These are phyloP conservation scores for Zaprionus inermis DNA, from an alignment of 1,140 invertebrate species.

Conservation along the genomic window DNA sequence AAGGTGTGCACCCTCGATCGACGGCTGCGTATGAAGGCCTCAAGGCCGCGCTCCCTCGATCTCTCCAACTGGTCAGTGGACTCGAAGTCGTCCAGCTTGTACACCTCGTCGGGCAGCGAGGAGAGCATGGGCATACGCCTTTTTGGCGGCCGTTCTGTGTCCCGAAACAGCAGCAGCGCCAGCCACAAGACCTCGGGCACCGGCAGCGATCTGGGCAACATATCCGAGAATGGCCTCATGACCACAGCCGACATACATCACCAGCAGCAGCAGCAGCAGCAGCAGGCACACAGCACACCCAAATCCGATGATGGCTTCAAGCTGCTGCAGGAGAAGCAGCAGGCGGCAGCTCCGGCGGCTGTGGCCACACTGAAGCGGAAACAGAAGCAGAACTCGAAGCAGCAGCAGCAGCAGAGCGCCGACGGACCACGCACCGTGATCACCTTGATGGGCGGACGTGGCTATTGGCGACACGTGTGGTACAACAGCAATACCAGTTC, in stretches of 20 bases:
- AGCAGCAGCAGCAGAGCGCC: conserved; percentile 68
- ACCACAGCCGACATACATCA: conserved; percentile 76
- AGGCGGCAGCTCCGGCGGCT: conserved; percentile 52
- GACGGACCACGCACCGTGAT: conserved; percentile 90
- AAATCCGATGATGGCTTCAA: conserved; percentile 60
- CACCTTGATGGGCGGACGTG: conserved; percentile 93
- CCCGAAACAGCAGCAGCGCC: conserved; percentile 89
- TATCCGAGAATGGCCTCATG: conserved; percentile 82
- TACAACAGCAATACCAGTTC: conserved; percentile 84
- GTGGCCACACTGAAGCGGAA: conserved; percentile 79
- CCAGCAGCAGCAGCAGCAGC: conserved; percentile 61
- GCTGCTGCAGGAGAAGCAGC: conserved; percentile 44
- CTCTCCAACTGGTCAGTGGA: conserved; percentile 95
- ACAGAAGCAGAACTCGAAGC: conserved; percentile 74
- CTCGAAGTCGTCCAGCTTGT: conserved; percentile 92
- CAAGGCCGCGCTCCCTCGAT: conserved; percentile 91
- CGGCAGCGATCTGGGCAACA: conserved; percentile 84
- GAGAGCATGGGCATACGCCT: conserved; percentile 89
- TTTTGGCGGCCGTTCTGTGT: conserved; percentile 85
- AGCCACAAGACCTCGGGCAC: conserved; percentile 86
- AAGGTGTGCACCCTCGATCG: conserved; percentile 92
- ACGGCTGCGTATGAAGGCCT: conserved; percentile 91
- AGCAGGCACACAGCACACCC: conserved; percentile 42
- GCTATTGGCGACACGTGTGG: conserved; percentile 92
- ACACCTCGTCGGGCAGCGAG: conserved; percentile 92